phyloP scores from a whole-genome alignment of 2,888 invertebrate genomes.

The Morpho deidamia region DNA sequence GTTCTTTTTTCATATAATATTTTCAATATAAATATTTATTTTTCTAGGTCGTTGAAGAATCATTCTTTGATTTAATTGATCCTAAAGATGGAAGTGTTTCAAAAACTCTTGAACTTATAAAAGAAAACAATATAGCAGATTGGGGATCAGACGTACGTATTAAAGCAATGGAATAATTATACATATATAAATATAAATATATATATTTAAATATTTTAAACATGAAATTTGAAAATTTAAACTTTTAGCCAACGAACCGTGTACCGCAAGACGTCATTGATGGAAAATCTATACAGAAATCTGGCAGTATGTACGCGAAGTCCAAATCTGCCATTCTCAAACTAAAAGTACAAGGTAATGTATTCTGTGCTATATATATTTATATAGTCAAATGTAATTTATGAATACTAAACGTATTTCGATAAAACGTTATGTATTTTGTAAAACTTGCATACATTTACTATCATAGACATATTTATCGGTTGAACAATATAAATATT shows the following conservation, averaged over 20 bases:
- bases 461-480: too few species aligned
- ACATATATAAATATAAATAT: background rate
- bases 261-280: conserved; percentile 76
- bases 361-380: background rate
- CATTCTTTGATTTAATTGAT: conserved; percentile 84
- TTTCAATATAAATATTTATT: conserved; percentile 2
- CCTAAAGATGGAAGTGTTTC: conserved; percentile 76
- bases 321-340: conserved; percentile 60
- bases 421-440: too few species aligned
- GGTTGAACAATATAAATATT: too few species aligned
- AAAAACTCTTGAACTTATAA: conserved; percentile 81
- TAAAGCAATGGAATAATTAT: background rate
- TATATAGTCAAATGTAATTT: background rate
- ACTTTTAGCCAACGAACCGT: conserved; percentile 59
- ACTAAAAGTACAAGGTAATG: conserved; percentile 64
- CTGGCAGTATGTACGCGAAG: conserved; percentile 79
- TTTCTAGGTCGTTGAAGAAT: conserved; percentile 83
- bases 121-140: conserved; percentile 84
- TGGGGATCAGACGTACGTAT: conserved; percentile 88
- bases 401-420: too few species aligned
- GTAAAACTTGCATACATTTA: too few species aligned
- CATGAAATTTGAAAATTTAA: background rate
- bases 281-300: conserved; percentile 74
- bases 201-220: background rate
- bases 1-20: too few species aligned